Conservation (phyloP, 92 coral and sea anemone genomes). For the Siderastrea siderea region DNA sequence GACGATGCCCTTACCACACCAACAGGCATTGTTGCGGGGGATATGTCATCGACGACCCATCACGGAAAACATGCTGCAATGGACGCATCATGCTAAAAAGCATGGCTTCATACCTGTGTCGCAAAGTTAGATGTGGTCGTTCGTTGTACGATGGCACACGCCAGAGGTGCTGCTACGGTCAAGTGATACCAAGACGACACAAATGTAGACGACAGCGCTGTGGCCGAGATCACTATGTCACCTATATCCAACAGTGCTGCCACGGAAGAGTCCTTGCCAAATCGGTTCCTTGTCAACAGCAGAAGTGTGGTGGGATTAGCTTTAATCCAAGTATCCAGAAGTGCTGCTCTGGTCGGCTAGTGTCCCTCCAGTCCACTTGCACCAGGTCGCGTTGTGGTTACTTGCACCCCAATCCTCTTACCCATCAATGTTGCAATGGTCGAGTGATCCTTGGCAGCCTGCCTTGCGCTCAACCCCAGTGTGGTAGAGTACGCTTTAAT, state of each 20-base stretch:
- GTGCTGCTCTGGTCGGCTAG: conserved; percentile 2
- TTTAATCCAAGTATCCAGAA: background rate
- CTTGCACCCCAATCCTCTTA: background rate
- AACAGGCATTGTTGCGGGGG: background rate
- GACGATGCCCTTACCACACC: background rate
- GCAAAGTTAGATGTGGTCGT: background rate
- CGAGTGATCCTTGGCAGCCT: background rate
- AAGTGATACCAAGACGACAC: background rate
- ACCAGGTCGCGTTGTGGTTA: background rate
- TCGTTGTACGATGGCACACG: background rate
- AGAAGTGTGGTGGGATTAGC: background rate
- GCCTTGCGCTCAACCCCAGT: background rate
- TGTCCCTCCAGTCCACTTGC: background rate
- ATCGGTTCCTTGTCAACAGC: background rate
- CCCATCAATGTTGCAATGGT: conserved; percentile 19
- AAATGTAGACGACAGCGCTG: conserved; percentile 1
- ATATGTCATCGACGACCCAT: background rate
- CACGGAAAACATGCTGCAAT: background rate
- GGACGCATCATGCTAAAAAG: background rate
- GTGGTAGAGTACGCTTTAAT: conserved; percentile 4
- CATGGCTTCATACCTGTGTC: background rate
- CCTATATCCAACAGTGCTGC: background rate
- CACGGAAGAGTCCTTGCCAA: background rate
- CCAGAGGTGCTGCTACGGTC: conserved; percentile 2
- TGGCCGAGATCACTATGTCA: background rate